phyloP scores from a whole-genome alignment of 2,888 invertebrate species.

The Dorcus hopei region DNA sequence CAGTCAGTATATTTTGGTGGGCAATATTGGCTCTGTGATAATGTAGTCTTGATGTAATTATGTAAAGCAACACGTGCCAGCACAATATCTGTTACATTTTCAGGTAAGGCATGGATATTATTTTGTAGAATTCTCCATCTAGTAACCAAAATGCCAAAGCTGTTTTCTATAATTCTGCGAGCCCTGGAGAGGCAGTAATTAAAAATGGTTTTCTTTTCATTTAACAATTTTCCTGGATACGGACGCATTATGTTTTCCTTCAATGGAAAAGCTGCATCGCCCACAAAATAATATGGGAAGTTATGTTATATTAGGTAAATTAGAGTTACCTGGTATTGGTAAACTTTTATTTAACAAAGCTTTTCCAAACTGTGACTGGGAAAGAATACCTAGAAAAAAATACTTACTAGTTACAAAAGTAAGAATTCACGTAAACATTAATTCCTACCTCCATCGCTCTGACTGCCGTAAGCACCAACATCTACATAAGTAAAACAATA shows the following conservation, averaged over 20 bases:
- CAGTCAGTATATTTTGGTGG: slow-evolving; percentile 21
- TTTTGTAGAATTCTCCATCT: no score
- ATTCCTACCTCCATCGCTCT: slow-evolving; percentile 30
- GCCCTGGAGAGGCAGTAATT: slow-evolving; percentile 30
- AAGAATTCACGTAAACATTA: slow-evolving; percentile 8
- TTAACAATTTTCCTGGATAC: slow-evolving; percentile 10
- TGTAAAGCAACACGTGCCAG: no score
- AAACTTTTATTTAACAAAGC: no score
- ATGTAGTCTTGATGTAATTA: slow-evolving; percentile 31
- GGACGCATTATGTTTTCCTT: slow-evolving; percentile 15
- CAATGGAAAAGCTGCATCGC: slow-evolving; percentile 16
- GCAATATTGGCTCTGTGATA: slow-evolving; percentile 27
- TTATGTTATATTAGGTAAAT: no score
- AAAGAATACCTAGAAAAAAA: no score
- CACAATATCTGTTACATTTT: no score
- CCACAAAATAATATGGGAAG: slow-evolving; percentile 22
- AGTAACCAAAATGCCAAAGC: no score
- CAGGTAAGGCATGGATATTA: no score
- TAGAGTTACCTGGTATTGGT: no score
- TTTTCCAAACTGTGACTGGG: no score
- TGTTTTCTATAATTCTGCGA: no score
- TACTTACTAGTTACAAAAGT: no score
- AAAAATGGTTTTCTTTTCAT: slow-evolving; percentile 23
- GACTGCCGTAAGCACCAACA: slow-evolving; percentile 32
- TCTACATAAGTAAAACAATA: slow-evolving; percentile 32